These are phyloP conservation scores for Ascaphus truei DNA, from an alignment of 2,113 vertebrate genomes.

Conservation along the genomic window DNA sequence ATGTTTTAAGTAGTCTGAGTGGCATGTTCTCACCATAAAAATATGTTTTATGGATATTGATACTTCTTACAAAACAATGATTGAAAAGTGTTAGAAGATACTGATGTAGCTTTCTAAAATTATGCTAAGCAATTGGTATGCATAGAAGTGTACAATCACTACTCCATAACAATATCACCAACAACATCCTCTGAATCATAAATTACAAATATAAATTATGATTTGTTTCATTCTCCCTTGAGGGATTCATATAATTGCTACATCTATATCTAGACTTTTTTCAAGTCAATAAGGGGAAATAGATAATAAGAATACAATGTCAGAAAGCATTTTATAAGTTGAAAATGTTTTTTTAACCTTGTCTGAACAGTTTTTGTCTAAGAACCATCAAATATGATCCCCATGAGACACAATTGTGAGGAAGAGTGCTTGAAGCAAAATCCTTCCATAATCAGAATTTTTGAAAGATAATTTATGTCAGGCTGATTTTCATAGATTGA, in stretches of 20 bases:
- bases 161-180: conserved; percentile 9
- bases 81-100: too few species aligned
- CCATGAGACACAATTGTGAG: conserved; percentile 20
- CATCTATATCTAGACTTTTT: conserved; percentile 34
- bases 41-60: too few species aligned
- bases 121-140: neutral
- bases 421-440: conserved; percentile 42
- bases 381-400: conserved; percentile 39
- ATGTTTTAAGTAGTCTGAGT: too few species aligned
- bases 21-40: too few species aligned
- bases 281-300: conserved; percentile 31
- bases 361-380: conserved; percentile 37
- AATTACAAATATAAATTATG: conserved; percentile 36
- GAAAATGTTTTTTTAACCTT: conserved; percentile 38
- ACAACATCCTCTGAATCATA: conserved; percentile 17
- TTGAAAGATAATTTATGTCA: conserved; percentile 44
- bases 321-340: conserved; percentile 30
- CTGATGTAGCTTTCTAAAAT: neutral
- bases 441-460: conserved; percentile 34
- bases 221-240: conserved; percentile 31
- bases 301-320: conserved; percentile 34
- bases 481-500: conserved; percentile 38
- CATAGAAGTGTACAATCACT: neutral
- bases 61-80: too few species aligned
- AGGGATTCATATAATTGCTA: conserved; percentile 33